phyloP scores from a whole-genome alignment of 2,113 vertebrate genomes.

The Parus major region DNA sequence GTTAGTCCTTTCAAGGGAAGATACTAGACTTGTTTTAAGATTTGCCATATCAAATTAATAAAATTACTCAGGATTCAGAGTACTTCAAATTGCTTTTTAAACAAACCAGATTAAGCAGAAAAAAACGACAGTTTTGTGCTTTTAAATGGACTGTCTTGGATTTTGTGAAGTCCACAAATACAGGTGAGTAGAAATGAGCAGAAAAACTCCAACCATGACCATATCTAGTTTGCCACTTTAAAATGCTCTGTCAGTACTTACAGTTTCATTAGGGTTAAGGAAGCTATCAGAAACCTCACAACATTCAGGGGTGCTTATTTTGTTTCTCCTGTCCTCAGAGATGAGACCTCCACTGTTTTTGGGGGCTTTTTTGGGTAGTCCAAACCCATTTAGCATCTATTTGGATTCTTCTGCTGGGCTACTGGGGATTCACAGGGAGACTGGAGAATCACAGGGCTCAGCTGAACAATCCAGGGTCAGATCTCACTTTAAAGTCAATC shows the following conservation, averaged over 20 bases:
- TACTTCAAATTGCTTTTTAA: neutral
- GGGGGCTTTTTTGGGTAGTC: neutral
- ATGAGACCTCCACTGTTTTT: neutral
- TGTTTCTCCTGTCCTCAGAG: neutral
- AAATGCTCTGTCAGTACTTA: neutral
- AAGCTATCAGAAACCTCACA: neutral
- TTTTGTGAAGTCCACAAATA: neutral
- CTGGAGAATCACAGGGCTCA: neutral
- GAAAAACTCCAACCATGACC: neutral
- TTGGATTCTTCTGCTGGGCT: neutral
- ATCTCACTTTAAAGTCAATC: neutral
- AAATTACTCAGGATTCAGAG: neutral
- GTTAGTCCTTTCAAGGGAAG: accelerated
- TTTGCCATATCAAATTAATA: neutral
- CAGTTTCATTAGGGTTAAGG: neutral
- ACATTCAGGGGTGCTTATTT: neutral
- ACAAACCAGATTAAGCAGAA: neutral
- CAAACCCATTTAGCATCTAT: neutral
- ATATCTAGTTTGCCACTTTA: neutral
- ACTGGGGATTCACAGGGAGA: neutral
- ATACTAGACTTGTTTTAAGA: neutral
- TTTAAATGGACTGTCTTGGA: neutral
- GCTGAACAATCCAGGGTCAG: neutral
- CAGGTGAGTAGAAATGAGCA: neutral
- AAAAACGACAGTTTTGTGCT: neutral